phyloP scores from a whole-genome alignment of 1,140 invertebrate species.

The Frieseomelitta varia region DNA sequence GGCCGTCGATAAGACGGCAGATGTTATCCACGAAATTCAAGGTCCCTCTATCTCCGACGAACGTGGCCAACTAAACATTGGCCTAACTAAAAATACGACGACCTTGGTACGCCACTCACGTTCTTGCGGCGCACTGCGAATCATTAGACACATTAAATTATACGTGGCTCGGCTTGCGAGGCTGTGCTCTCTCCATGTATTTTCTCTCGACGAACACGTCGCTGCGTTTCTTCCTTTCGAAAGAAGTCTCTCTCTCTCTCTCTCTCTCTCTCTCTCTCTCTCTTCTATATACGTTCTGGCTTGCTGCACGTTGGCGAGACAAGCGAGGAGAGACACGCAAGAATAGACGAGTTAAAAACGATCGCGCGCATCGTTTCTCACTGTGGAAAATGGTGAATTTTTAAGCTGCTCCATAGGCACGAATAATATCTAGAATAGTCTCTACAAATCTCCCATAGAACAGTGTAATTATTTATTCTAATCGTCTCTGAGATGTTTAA shows the following conservation, averaged over 20 bases:
- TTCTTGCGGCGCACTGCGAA: conserved; percentile 70
- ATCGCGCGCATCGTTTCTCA: neutral
- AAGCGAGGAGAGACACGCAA: conserved; percentile 13
- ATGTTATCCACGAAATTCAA: conserved; percentile 83
- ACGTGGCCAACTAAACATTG: conserved; percentile 81
- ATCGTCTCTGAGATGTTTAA: too few species aligned
- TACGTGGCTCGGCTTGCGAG: conserved; percentile 43
- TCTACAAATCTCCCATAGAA: too few species aligned
- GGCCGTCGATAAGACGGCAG: conserved; percentile 80
- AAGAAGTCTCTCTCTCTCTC: conserved; percentile 1
- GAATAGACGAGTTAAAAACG: conserved; percentile 39
- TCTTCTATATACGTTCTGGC: neutral
- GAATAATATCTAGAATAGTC: too few species aligned
- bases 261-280: neutral
- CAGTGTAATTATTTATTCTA: too few species aligned
- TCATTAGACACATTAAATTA: conserved; percentile 75
- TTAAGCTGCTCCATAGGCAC: too few species aligned
- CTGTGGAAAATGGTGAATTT: neutral
- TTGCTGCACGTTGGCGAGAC: neutral
- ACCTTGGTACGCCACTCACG: conserved; percentile 79
- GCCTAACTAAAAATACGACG: conserved; percentile 81
- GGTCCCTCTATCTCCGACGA: conserved; percentile 79
- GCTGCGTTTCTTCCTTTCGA: neutral
- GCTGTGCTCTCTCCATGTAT: conserved; percentile 6
- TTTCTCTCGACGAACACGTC: conserved; percentile 4